Percentiles rank a stretch among this genome's conserved stretches.
phyloP scores from a whole-genome alignment of 2,797 vertebrate species.

The Malurus splendens region DNA sequence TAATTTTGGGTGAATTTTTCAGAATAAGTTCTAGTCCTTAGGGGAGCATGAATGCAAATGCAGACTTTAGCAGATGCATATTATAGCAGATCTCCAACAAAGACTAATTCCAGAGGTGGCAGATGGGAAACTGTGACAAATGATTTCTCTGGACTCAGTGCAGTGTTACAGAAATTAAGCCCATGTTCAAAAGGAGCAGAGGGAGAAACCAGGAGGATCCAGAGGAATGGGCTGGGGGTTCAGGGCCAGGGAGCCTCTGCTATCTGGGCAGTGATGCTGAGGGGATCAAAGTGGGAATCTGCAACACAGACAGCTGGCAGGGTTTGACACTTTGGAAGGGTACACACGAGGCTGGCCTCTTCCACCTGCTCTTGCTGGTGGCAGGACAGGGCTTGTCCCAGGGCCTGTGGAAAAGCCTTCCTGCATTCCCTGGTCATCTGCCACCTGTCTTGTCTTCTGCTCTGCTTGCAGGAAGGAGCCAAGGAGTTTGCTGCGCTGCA shows the following conservation, averaged over 20 bases:
- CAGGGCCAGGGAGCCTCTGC: not conserved
- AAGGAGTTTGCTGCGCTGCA: slow-evolving; percentile 94
- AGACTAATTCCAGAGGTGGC: not conserved
- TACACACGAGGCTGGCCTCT: fast-evolving
- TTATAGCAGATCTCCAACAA: not conserved
- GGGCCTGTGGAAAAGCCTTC: not conserved
- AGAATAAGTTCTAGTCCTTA: not conserved
- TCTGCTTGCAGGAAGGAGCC: slow-evolving; percentile 87
- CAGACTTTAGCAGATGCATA: not conserved
- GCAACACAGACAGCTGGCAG: not conserved
- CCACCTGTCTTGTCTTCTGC: not conserved
- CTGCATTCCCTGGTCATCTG: not conserved
- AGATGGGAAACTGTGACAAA: not conserved
- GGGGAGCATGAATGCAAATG: not conserved
- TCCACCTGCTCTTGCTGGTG: not conserved
- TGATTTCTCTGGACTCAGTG: not conserved
- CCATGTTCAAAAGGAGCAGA: not conserved
- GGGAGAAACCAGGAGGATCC: not conserved
- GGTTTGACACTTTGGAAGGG: not conserved
- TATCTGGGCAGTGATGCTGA: fast-evolving
- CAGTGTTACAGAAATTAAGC: not conserved
- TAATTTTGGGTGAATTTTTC: not conserved
- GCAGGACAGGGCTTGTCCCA: not conserved
- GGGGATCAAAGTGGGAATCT: fast-evolving
- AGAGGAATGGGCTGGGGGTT: not conserved